Base-by-base conservation (phyloP, 2,113 vertebrate genomes). In the Odontesthes bonariensis region DNA sequence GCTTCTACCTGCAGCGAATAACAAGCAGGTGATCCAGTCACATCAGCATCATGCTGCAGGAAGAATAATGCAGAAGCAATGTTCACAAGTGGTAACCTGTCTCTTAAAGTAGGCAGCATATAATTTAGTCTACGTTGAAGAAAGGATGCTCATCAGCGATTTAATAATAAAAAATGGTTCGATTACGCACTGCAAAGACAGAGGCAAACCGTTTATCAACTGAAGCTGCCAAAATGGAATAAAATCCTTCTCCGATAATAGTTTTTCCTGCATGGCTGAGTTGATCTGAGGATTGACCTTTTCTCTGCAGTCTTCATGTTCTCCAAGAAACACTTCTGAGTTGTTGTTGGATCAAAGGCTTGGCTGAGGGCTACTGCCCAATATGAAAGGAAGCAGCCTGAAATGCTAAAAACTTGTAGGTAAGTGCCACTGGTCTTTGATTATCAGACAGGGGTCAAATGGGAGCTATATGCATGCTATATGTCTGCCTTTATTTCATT, bases 1-100 rank as follows among this genome's bases (percentile, higher is more conserved):
- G 58, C 27, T 14, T 65, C 63, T 67, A 35, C 75, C 75, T 78
- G 82, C 66, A 3, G 31, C 32, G 90, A 88, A 89, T 90, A 77
- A 63, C 73, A 89, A 89, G 33, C 70, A 80, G 79, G 40, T 57
- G 27, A 73, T 66, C n/a, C 22, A 20, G 68, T 10, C 42, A 12
- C 55, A 27, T 78, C 46, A 66, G 61, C 81, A 82, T 63, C 55
- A 31, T 3, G 23, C 62, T 54, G 72, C 19, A 69, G 49, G 44
- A 55, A 46, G 59, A 69, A 65, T 35, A 57, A 75, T 8, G 51
- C 23, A 1, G 62, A 69, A 54, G n/a, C 40, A 53, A 14, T 53
- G 60, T 19, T 68, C 79, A 77, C 8, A 67, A 57, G 52, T 38
- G 77, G 85, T 79, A 79, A 75, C 5, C 27, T 27, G 27, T 3